These are phyloP conservation scores for Microcaecilia unicolor DNA, from an alignment of 2,797 vertebrate species.

Conservation along the genomic window DNA sequence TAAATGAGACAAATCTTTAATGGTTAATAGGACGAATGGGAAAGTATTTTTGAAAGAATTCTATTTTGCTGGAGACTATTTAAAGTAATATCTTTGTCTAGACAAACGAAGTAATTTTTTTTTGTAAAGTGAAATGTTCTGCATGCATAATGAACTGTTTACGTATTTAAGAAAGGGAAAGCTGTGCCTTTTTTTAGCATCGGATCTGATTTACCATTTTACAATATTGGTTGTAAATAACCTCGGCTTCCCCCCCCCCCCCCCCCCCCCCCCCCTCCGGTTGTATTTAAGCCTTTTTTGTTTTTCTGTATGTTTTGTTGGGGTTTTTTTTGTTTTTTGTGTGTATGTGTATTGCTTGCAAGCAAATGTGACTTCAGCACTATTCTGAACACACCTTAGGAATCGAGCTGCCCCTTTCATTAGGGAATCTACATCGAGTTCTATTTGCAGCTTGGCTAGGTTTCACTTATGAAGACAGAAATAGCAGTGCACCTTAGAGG, in stretches of 20 bases:
- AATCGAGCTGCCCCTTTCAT: conserved; percentile 28
- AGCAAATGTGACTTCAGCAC: conserved; percentile 15
- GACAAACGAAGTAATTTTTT: conserved; percentile 75
- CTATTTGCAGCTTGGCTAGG: conserved; percentile 27
- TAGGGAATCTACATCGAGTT: conserved; percentile 5
- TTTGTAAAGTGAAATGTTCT: conserved; percentile 98
- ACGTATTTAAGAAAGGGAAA: conserved; percentile 99
- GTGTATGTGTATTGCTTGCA: conserved; percentile 38
- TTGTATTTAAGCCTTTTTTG: conserved; percentile 77
- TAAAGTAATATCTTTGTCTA: conserved; percentile 99
- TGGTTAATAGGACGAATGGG: conserved; percentile 92
- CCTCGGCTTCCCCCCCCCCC: conserved; percentile 63
- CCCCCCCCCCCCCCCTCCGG: conserved; percentile 67
- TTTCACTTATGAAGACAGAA: conserved; percentile 29
- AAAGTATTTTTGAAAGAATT: conserved; percentile 99
- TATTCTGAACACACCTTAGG: conserved; percentile 21
- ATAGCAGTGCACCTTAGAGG: conserved; percentile 8
- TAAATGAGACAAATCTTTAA: conserved; percentile 78
- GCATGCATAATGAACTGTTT: conserved; percentile 98
- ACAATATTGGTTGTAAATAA: conserved; percentile 97
- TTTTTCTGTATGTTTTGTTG: conserved; percentile 49
- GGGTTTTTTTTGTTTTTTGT: too few species aligned
- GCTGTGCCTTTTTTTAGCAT: conserved; percentile 99
- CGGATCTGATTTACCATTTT: conserved; percentile 93
- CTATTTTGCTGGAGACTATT: conserved; percentile 99